A percentile compares a stretch with the other conserved stretches of the same genome.
Conservation (phyloP, 2,888 invertebrate genomes). For the Pristionchus arcanus region DNA sequence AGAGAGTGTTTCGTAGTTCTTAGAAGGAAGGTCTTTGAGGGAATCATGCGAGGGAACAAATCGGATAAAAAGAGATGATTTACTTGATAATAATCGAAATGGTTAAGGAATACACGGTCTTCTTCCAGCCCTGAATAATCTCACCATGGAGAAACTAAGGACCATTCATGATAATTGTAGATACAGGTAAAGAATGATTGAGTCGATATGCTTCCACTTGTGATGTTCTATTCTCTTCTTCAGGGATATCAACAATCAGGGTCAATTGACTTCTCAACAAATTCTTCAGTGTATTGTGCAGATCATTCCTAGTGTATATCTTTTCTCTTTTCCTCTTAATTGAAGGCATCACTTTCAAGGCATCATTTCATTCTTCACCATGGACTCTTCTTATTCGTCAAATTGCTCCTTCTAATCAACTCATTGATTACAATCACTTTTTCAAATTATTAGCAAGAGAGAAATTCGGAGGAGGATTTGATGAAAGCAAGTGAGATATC, state of each 20-base stretch:
- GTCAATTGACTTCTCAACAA: neutral
- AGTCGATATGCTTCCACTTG: neutral
- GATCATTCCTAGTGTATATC: conserved; percentile 17
- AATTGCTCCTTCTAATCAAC: neutral
- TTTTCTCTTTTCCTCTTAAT: neutral
- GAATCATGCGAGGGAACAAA: neutral
- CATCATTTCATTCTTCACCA: conserved; percentile 39
- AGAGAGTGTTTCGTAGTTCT: neutral
- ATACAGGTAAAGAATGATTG: conserved; percentile 1
- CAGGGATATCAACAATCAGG: conserved; percentile 20
- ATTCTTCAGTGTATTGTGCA: conserved; percentile 28
- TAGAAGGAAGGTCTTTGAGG: too few species aligned
- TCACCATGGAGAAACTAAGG: conserved; percentile 31
- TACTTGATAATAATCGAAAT: neutral
- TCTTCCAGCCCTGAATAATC: neutral
- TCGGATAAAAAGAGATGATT: neutral
- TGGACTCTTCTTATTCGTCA: conserved; percentile 31
- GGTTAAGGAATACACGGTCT: conserved; percentile 39
- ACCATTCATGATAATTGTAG: conserved; percentile 39
- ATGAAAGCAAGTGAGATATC: conserved; percentile 20
- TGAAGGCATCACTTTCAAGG: neutral
- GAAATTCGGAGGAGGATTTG: conserved; percentile 39
- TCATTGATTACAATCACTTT: conserved; percentile 5
- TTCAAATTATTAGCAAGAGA: conserved; percentile 33
- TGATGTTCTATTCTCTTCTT: neutral